Percentiles rank a stretch among this genome's conserved stretches.
phyloP scores from a whole-genome alignment of 1,140 invertebrate species.

The Dinothrombium tinctorium region DNA sequence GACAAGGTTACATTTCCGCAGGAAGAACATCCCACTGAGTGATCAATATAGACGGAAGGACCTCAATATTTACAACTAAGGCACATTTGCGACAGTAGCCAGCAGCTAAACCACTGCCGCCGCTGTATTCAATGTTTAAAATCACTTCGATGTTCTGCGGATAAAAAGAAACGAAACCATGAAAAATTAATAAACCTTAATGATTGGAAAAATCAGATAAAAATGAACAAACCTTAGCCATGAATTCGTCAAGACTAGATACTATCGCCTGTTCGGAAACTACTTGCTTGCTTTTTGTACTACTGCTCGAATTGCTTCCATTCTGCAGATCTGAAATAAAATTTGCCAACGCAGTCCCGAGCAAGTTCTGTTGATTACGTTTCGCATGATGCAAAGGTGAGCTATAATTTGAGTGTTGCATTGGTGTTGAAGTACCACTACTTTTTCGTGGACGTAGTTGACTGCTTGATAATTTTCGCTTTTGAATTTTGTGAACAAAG shows the following conservation, averaged over 20 bases:
- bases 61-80: constrained; percentile 53
- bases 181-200: background rate
- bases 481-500: constrained; percentile 5
- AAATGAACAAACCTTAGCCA: background rate
- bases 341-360: constrained; percentile 10
- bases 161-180: background rate
- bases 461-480: background rate
- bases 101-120: constrained; percentile 42
- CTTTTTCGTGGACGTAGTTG: background rate
- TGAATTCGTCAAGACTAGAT: background rate
- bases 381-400: too few relatives aligned
- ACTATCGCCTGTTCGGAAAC: background rate
- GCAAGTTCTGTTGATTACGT: background rate
- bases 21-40: constrained; percentile 84
- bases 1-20: constrained; percentile 49
- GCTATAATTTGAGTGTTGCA: background rate
- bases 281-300: background rate
- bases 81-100: constrained; percentile 62
- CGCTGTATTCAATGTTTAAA: constrained; percentile 60
- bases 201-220: background rate
- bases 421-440: background rate
- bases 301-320: background rate
- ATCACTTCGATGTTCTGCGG: constrained; percentile 35
- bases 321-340: constrained; percentile 11
- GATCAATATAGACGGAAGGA: constrained; percentile 62